Base-by-base conservation (phyloP, 2,797 vertebrate species). In the Syngnathus acus region DNA sequence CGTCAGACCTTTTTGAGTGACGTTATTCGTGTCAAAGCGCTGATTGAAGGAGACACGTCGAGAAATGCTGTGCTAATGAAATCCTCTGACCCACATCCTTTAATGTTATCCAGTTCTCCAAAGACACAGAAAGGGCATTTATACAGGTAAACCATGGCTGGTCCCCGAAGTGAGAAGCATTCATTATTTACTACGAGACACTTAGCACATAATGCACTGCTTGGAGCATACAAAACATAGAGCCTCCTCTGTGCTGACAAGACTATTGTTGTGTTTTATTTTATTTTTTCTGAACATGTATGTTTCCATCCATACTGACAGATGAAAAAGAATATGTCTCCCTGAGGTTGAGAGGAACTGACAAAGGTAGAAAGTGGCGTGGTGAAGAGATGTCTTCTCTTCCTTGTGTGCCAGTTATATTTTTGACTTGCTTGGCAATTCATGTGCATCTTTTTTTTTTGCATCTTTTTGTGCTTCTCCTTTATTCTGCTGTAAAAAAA, bases 181-280 rank as follows among this genome's bases (percentile, higher is more conserved):
- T 78, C 86, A 89, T 91, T 88, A 90, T 90, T 90, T 89, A 89
- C 87, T 88, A 80, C 79, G 69, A 84, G 85, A 89, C 87, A 86
- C 85, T 86, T 86, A 84, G 81, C 81, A 86, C 78, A 84, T 87
- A 89, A 89, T 89, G 85, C 87, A 87, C 80, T 78, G 86, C 84
- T 87, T 88, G 84, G 87, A 90, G 85, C 89, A 88, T 87, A 86
- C 86, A 88, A 82, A 86, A 80, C 85, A 88, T 76, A 75, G 80
- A 86, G 77, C 71, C 74, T 84, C 77, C 77, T 82, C 51, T 61
- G 82, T 87, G 79, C 81, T 78, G 64, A 73, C 37, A 53, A 82
- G 74, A 80, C 83, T 80, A 85, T 86, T 84, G 86, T 87, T 88
- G 80, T 88, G 74, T 79, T 78, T 88, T 16, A 16, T 32, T 51